Conservation (phyloP, 1,140 invertebrate species). For the Drosophila funebris region DNA sequence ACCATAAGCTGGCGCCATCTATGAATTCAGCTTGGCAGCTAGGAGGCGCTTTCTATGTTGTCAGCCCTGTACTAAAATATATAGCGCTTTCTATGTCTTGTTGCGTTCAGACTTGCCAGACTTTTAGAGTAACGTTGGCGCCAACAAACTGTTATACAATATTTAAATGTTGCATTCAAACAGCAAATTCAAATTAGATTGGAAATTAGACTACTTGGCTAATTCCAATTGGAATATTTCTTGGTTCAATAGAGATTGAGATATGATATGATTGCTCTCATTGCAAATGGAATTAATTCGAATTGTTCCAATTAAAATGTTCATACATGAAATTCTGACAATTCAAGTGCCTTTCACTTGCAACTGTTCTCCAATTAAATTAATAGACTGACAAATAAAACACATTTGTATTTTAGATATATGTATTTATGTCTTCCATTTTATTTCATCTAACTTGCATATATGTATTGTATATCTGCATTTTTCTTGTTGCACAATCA, state of each 20-base stretch:
- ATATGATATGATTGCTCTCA: too few relatives aligned
- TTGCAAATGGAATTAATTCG: neutral
- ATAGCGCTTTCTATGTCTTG: neutral
- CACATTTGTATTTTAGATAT: conserved; percentile 1
- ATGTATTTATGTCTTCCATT: conserved; percentile 48
- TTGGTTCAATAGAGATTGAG: too few relatives aligned
- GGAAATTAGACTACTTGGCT: too few relatives aligned
- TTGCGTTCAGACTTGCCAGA: neutral
- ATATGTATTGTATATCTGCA: conserved; percentile 54
- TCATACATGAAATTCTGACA: too few relatives aligned
- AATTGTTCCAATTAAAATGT: too few relatives aligned
- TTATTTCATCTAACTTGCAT: conserved; percentile 71
- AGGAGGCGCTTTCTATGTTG: neutral
- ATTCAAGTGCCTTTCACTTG: neutral
- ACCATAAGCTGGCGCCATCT: neutral
- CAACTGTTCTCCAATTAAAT: neutral
- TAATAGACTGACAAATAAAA: neutral
- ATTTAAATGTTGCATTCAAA: neutral
- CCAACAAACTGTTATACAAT: neutral
- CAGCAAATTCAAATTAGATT: conserved; percentile 16
- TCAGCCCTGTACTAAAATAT: neutral
- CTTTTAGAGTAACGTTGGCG: neutral
- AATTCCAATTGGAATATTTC: too few relatives aligned
- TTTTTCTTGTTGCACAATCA: conserved; percentile 49
- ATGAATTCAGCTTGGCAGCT: neutral